Percentiles rank a stretch among this genome's conserved stretches.
Conservation (phyloP, 2,113 vertebrate species). For the Crocuta crocuta region DNA sequence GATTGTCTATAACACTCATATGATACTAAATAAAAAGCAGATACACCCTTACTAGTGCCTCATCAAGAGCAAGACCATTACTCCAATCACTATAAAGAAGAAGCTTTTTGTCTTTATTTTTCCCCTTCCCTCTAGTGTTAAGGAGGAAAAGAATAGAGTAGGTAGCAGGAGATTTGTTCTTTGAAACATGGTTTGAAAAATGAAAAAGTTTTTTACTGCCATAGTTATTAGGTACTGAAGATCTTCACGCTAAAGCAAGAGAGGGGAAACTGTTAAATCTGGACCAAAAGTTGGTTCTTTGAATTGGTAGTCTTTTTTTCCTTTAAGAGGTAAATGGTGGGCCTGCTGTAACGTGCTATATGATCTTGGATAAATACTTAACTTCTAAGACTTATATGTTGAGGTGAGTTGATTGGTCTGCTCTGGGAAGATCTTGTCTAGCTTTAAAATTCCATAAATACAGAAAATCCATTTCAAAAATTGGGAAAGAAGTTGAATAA, state of each 20-base stretch:
- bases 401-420: not conserved
- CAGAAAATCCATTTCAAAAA: not conserved
- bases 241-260: not conserved
- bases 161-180: not conserved
- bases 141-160: not conserved
- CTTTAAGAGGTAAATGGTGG: not conserved
- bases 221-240: not conserved
- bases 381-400: not conserved
- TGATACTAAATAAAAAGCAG: constrained; percentile 2
- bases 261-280: not conserved
- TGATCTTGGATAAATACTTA: not conserved
- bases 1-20: not conserved
- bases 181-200: constrained; percentile 19
- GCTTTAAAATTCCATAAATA: not conserved
- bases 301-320: not conserved
- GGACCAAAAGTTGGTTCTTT: not conserved
- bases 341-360: not conserved
- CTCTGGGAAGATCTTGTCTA: not conserved
- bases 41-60: not conserved
- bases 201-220: not conserved
- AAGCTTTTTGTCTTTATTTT: not conserved
- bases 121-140: not conserved
- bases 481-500: not conserved
- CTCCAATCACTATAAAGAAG: not conserved
- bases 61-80: not conserved